phyloP scores from a whole-genome alignment of 2,888 invertebrate genomes.

The Macrostomum cliftonense region DNA sequence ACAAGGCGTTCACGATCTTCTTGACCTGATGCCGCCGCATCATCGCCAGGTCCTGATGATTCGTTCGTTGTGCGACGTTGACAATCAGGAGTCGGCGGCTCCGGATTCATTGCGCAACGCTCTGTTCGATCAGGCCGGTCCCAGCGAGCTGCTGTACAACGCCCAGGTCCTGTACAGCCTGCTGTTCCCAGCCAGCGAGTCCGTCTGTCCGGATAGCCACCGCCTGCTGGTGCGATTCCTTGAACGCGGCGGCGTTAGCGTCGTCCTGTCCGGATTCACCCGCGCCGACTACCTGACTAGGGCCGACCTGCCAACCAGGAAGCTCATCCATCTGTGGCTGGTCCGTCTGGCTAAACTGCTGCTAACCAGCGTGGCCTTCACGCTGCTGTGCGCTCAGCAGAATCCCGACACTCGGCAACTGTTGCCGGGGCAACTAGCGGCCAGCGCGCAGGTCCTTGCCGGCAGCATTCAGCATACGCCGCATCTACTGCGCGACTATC shows the following conservation, averaged over 20 bases:
- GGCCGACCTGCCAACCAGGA: constrained; percentile 55
- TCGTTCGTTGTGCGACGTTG: background rate
- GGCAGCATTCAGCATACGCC: background rate
- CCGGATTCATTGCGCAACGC: constrained; percentile 12
- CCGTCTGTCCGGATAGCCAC: background rate
- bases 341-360: background rate
- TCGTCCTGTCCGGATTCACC: constrained; percentile 58
- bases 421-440: constrained; percentile 1
- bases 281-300: constrained; percentile 62
- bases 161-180: constrained; percentile 61
- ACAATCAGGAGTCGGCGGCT: background rate
- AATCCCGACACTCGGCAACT: constrained; percentile 1
- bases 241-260: constrained; percentile 30
- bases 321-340: constrained; percentile 28
- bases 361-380: background rate
- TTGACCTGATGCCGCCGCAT: constrained; percentile 60
- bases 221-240: background rate
- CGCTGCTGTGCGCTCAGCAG: background rate
- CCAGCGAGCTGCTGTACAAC: constrained; percentile 45
- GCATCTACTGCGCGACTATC: background rate
- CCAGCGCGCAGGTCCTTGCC: background rate
- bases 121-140: constrained; percentile 48
- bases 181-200: constrained; percentile 57
- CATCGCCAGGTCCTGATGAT: constrained; percentile 3
- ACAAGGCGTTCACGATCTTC: constrained; percentile 59